Evolutionary conservation across 2,888 invertebrate species (phyloP).

Genomic region (Trachelus tabidus): DNA sequence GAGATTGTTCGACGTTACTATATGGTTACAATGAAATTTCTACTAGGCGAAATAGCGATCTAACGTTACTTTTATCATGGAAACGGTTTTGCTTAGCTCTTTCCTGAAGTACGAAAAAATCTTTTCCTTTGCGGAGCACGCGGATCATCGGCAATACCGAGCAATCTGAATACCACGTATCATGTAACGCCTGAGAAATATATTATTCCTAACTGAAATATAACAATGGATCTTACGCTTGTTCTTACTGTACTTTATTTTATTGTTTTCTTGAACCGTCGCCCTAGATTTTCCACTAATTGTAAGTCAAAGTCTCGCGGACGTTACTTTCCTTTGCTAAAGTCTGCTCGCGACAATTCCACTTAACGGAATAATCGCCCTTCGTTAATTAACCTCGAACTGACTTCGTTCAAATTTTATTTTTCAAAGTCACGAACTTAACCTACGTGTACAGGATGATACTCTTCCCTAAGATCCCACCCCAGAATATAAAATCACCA

Average conservation of each 20-base stretch:
- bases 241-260: not conserved
- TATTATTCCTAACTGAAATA: no score
- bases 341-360: not conserved
- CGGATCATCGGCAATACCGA: not conserved
- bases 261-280: not conserved
- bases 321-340: not conserved
- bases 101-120: not conserved
- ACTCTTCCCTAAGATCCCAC: conserved; percentile 43
- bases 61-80: not conserved
- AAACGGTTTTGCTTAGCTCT: not conserved
- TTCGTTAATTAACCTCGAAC: not conserved
- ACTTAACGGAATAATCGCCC: not conserved
- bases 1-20: not conserved
- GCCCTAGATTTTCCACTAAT: not conserved
- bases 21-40: not conserved
- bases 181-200: no score
- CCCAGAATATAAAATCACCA: conserved; percentile 53
- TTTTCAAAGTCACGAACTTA: not conserved
- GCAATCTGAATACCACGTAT: no score
- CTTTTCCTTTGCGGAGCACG: not conserved
- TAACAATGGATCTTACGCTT: no score
- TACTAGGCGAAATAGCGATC: not conserved
- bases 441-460: not conserved
- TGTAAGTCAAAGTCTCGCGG: not conserved
- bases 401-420: not conserved